Conservation (phyloP, 2,888 invertebrate species). For the Phymatocera aterrima region DNA sequence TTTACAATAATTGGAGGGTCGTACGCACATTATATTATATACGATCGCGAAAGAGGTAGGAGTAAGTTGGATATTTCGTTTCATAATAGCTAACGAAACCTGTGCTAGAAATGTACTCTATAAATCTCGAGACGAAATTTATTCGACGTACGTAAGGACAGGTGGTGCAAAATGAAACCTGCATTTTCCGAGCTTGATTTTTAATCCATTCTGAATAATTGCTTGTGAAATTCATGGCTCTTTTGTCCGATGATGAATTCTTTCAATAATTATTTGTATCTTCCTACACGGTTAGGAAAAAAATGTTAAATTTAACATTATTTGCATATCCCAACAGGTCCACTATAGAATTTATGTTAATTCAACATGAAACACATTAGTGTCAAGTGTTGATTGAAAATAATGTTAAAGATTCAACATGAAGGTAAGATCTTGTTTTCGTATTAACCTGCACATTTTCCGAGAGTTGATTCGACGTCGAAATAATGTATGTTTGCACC, state of each 20-base stretch:
- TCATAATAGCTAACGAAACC: slow-evolving; percentile 32
- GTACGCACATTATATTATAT: not conserved
- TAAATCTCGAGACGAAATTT: slow-evolving; percentile 30
- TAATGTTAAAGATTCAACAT: no score
- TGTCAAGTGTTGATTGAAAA: no score
- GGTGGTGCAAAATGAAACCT: slow-evolving; percentile 8
- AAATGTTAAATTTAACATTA: no score
- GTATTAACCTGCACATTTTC: no score
- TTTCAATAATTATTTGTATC: no score
- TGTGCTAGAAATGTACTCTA: slow-evolving; percentile 34
- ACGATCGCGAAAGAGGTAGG: slow-evolving; percentile 2
- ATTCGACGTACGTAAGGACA: slow-evolving; percentile 23
- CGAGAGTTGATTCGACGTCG: no score
- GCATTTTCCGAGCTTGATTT: not conserved
- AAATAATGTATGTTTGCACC: no score
- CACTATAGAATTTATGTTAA: no score
- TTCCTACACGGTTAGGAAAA: no score
- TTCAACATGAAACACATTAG: no score
- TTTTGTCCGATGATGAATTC: not conserved
- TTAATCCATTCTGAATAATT: not conserved
- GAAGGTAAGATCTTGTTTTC: no score
- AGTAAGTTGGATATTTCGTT: slow-evolving; percentile 14
- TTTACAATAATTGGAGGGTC: slow-evolving; percentile 42
- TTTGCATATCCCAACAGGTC: no score
- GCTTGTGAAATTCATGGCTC: not conserved